Evolutionary conservation across 2,888 invertebrate genomes (phyloP).

Genomic region (Bugula neritina): DNA sequence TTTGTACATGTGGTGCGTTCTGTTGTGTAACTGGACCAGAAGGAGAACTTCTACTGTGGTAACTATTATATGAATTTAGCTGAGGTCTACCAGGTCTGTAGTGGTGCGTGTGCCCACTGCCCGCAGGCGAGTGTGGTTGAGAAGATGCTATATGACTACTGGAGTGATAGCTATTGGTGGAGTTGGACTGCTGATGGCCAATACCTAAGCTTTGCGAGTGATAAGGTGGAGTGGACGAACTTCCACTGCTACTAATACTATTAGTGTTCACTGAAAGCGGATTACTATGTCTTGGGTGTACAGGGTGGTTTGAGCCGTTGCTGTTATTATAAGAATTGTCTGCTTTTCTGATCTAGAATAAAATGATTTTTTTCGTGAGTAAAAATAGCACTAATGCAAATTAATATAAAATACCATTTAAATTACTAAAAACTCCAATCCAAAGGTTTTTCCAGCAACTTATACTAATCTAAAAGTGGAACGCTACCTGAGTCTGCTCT

Average conservation of each 20-base stretch:
- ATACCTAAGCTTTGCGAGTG: too few relatives aligned
- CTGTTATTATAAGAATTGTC: not conserved
- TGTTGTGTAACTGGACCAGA: not conserved
- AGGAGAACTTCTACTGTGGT: not conserved
- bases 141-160: not conserved
- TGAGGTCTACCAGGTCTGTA: conserved; percentile 7
- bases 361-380: too few relatives aligned
- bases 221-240: too few relatives aligned
- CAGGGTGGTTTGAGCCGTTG: not conserved
- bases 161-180: not conserved
- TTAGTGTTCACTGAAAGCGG: not conserved
- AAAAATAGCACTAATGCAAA: too few relatives aligned
- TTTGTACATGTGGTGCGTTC: conserved; percentile 4
- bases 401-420: too few relatives aligned
- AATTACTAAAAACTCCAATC: too few relatives aligned
- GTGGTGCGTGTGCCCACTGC: not conserved
- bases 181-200: not conserved
- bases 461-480: too few relatives aligned
- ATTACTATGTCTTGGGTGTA: not conserved
- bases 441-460: too few relatives aligned
- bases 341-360: not conserved
- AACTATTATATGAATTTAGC: not conserved
- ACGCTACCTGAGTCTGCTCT: not conserved
- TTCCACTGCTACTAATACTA: not conserved
- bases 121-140: not conserved